phyloP scores from a whole-genome alignment of 2,888 invertebrate genomes.

The Leucozona laternaria region DNA sequence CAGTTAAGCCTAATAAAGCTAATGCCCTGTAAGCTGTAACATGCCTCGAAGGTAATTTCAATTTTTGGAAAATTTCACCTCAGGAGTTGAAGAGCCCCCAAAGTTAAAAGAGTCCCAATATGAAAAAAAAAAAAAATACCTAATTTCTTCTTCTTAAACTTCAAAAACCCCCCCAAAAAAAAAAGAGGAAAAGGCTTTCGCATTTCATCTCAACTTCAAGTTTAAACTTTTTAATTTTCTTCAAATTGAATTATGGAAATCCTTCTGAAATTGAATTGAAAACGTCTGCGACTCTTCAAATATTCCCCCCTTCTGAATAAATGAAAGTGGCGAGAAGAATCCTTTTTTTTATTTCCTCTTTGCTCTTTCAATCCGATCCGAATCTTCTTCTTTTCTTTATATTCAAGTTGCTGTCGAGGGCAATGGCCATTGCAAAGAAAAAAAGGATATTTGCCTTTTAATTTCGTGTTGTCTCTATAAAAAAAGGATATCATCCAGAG shows the following conservation, averaged over 20 bases:
- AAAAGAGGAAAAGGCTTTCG: neutral
- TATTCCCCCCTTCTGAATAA: conserved; percentile 21
- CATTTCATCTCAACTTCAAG: neutral
- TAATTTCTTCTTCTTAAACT: neutral
- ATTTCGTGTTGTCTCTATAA: conserved; percentile 27
- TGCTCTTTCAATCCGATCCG: conserved; percentile 22
- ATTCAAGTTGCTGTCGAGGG: conserved; percentile 42
- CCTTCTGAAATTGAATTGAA: conserved; percentile 51
- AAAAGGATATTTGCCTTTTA: conserved; percentile 47
- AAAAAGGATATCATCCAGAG: conserved; percentile 29
- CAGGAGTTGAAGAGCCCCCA: neutral
- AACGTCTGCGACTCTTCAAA: conserved; percentile 46
- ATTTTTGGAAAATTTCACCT: neutral
- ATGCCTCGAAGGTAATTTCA: too few relatives aligned
- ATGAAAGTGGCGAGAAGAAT: conserved; percentile 48
- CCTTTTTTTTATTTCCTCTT: conserved; percentile 8
- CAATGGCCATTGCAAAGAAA: conserved; percentile 5
- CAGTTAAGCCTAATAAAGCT: too few relatives aligned
- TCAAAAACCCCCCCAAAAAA: neutral
- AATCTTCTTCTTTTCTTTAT: conserved; percentile 25
- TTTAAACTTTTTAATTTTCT: neutral
- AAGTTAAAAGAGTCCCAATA: too few relatives aligned
- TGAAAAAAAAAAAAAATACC: too few relatives aligned
- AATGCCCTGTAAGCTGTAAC: too few relatives aligned
- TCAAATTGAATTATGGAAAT: conserved; percentile 46